phyloP scores from a whole-genome alignment of 1,140 invertebrate genomes.

The Leptinotarsa lineolata region DNA sequence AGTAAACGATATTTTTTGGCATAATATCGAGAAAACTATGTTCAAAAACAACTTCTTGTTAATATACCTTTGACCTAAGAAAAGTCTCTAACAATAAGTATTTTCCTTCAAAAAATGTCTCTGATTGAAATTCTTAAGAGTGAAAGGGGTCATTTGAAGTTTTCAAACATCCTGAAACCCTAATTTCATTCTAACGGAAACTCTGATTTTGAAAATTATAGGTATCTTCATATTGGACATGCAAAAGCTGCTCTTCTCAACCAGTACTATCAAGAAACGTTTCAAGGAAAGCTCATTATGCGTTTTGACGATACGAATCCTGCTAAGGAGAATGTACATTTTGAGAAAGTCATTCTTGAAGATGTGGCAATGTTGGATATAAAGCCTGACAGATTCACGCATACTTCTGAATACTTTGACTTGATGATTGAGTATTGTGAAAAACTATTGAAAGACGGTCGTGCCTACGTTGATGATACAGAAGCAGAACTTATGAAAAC shows the following conservation, averaged over 20 bases:
- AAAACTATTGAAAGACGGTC: conserved; percentile 81
- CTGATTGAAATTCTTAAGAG: background rate
- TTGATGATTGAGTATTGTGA: conserved; percentile 87
- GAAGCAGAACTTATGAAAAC: conserved; percentile 92
- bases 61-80: too few species aligned
- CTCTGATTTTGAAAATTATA: conserved; percentile 33
- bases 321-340: conserved; percentile 97
- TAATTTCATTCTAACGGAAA: background rate
- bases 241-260: conserved; percentile 98
- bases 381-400: conserved; percentile 90
- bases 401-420: conserved; percentile 98
- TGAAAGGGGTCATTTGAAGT: conserved; percentile 1
- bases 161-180: background rate
- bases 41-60: too few species aligned
- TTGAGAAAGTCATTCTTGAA: conserved; percentile 96
- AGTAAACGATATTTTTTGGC: too few species aligned
- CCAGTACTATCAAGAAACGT: conserved; percentile 93
- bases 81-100: too few species aligned
- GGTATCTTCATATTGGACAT: conserved; percentile 96
- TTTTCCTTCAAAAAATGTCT: too few species aligned
- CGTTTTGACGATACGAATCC: conserved; percentile 99
- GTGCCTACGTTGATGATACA: conserved; percentile 97
- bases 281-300: conserved; percentile 96
- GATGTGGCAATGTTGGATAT: conserved; percentile 92
- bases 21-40: too few species aligned